Conservation (phyloP, 2,113 vertebrate species). For the Paradoxurus hermaphroditus region DNA sequence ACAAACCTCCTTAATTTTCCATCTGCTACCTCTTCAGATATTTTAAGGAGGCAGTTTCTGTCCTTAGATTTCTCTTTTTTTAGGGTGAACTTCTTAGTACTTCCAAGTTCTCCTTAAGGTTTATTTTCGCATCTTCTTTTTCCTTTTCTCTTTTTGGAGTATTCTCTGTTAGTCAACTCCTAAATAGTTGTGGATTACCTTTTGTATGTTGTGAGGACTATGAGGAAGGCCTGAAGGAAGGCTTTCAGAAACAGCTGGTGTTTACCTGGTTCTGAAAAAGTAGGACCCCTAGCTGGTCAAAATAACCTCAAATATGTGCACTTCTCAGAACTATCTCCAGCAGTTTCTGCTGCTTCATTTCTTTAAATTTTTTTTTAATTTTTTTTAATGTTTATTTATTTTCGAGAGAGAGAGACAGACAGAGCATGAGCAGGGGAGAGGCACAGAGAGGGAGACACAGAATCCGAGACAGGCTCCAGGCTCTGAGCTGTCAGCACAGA, state of each 20-base stretch:
- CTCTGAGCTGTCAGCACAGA: too few species aligned
- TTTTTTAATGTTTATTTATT: too few species aligned
- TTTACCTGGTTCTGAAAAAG: background rate
- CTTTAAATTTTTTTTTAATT: background rate
- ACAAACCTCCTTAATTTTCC: background rate
- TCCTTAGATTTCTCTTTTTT: background rate
- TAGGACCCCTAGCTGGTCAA: background rate
- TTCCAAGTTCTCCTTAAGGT: background rate
- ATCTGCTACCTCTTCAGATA: background rate
- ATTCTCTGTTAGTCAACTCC: background rate
- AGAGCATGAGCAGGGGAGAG: too few species aligned
- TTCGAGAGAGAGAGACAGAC: too few species aligned
- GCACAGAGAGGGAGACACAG: too few species aligned
- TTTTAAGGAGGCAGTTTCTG: background rate
- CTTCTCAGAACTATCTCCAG: background rate
- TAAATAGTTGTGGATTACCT: background rate
- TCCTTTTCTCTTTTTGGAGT: background rate
- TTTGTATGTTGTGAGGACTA: background rate
- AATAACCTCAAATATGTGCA: background rate
- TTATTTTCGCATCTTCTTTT: background rate
- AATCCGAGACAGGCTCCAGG: too few species aligned
- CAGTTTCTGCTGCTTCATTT: background rate
- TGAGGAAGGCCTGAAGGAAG: background rate
- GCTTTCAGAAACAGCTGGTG: background rate
- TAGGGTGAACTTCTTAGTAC: background rate